phyloP scores from a whole-genome alignment of 2,113 vertebrate genomes.

The Tetrax tetrax region DNA sequence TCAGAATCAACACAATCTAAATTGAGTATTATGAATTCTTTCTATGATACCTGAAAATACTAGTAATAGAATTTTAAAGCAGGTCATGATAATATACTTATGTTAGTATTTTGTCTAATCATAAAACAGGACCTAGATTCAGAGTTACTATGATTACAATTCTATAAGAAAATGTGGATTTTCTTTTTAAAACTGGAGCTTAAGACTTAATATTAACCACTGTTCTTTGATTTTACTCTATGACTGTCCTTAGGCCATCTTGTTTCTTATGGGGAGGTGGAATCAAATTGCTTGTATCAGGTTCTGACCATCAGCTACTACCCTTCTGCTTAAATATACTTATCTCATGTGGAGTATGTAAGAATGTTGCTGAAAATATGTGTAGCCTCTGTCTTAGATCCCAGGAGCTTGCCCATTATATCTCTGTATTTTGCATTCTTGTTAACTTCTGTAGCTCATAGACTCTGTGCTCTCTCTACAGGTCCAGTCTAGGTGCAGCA shows the following conservation, averaged over 20 bases:
- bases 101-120: slow-evolving; percentile 15
- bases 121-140: neutral
- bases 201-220: slow-evolving; percentile 15
- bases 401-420: slow-evolving; percentile 82
- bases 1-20: neutral
- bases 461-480: slow-evolving; percentile 78
- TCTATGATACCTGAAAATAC: slow-evolving; percentile 18
- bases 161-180: slow-evolving; percentile 6
- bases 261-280: neutral
- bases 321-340: slow-evolving; percentile 21
- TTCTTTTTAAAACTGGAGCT: slow-evolving; percentile 19
- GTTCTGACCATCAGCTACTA: slow-evolving; percentile 3
- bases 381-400: slow-evolving; percentile 76
- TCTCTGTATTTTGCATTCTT: slow-evolving; percentile 56
- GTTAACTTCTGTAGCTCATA: slow-evolving; percentile 71
- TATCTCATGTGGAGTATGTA: neutral
- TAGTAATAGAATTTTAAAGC: neutral
- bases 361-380: slow-evolving; percentile 36
- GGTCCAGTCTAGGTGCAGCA: slow-evolving; percentile 99
- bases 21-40: neutral
- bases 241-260: neutral
- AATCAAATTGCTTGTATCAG: slow-evolving; percentile 31
- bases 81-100: neutral
- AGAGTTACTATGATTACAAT: neutral
- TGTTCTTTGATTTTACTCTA: neutral